Base-by-base conservation (phyloP, 2,797 vertebrate species). In the Toxotes lorentzi region DNA sequence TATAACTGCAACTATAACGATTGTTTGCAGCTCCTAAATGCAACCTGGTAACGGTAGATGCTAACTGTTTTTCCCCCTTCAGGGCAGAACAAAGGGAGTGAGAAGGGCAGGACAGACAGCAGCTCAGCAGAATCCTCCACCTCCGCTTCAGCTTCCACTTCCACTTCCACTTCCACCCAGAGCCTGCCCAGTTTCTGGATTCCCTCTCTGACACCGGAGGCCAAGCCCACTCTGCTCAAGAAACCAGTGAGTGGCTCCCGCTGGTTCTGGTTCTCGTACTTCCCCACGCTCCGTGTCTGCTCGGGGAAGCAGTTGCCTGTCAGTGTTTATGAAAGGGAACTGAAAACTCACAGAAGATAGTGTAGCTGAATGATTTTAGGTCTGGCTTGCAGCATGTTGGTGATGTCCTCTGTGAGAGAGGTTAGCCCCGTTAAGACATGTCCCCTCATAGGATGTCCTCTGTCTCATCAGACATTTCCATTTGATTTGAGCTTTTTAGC, bases 161-260 rank as follows among this genome's bases (percentile, higher is more conserved):
- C 85, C 69, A 85, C 71, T 0, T 66, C 85, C 7, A 71, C 83
- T 2, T 86, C 85, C 69, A 85, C 78, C 64, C 86, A 93, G 23
- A 70, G 56, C 50, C 92, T 96, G 61, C 97, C 97, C 76, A 97
- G 97, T 76, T 98, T 98, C 88, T 98, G 97, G 97, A 94, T 98
- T 32, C 97, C 97, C 1, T 96, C 94, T 0, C 93, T 98, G 79
- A 98, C 97, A 0, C 97, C 97, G 0, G 96, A 97, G 83, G 95
- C 97, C 35, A 98, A 98, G 69, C 94, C 96, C 58, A 94, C 96
- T 2, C 81, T 93, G 16, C 65, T 98, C 30, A 97, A 96, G 86
- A 98, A 97, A 89, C 97, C 97, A 3, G 97, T 97, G 83, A 94
- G 96, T 91, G 24, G 7, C 23, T 59, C 4, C 16, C 34, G 23